phyloP scores from a whole-genome alignment of 2,113 vertebrate genomes.

The Toxotes chatareus region DNA sequence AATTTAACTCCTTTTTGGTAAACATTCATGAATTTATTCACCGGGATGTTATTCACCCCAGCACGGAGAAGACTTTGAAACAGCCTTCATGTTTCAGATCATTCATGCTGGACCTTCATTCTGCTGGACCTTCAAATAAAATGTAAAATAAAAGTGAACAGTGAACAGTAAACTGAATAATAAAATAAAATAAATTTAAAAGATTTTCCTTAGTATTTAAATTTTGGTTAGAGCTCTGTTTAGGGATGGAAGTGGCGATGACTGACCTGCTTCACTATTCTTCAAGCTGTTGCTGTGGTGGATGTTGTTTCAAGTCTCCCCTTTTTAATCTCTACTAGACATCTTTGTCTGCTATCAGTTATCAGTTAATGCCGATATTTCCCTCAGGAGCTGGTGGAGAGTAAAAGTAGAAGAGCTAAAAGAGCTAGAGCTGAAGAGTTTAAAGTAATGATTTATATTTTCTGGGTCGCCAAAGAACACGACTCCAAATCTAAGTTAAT shows the following conservation, averaged over 20 bases:
- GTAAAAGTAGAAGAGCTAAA: no score
- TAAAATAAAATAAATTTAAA: background rate
- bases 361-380: no score
- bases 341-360: no score
- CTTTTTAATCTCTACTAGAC: no score
- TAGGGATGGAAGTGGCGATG: background rate
- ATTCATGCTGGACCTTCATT: background rate
- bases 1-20: background rate
- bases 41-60: background rate
- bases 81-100: background rate
- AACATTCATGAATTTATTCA: background rate
- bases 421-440: no score
- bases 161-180: background rate
- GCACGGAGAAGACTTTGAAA: background rate
- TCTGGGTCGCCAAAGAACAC: no score
- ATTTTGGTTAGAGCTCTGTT: no score
- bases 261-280: background rate
- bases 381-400: no score
- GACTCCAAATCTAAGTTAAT: no score
- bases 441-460: no score
- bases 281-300: background rate
- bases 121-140: background rate
- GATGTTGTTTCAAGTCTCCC: no score
- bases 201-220: background rate
- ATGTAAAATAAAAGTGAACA: background rate